Percentiles rank a stretch among this genome's conserved stretches.
These are phyloP conservation scores for Rhipidura dahli DNA, from an alignment of 2,113 vertebrate species.

Conservation along the genomic window DNA sequence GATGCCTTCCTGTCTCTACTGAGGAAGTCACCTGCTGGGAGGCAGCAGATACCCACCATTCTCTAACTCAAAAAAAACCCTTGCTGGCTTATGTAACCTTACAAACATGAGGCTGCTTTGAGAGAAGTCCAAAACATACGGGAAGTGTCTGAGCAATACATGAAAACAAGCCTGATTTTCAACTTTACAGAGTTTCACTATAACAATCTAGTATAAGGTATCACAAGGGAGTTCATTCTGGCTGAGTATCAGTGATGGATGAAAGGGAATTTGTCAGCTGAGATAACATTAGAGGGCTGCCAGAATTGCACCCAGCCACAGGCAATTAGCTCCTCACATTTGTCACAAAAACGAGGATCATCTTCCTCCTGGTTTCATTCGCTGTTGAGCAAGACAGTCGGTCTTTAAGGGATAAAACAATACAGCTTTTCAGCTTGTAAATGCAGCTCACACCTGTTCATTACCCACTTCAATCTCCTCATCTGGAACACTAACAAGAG, in stretches of 20 bases:
- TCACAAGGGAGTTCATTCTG: neutral
- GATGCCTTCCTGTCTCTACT: neutral
- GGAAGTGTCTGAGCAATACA: neutral
- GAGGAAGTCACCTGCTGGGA: neutral
- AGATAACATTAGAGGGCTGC: neutral
- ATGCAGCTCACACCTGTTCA: neutral
- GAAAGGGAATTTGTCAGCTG: neutral
- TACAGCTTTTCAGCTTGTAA: neutral
- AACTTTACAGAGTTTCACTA: neutral
- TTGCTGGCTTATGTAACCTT: neutral
- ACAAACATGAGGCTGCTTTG: neutral
- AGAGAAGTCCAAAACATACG: neutral
- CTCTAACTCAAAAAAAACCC: neutral
- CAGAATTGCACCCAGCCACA: neutral
- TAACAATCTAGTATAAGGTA: neutral
- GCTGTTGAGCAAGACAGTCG: neutral
- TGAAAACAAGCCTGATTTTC: neutral
- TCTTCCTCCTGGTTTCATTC: neutral
- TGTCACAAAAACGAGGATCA: neutral
- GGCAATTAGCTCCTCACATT: neutral
- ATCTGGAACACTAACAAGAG: neutral
- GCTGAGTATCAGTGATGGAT: neutral
- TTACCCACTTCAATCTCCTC: neutral
- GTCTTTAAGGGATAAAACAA: neutral
- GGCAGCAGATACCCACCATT: neutral